These are phyloP conservation scores for Nemoura dubitans DNA, from an alignment of 2,888 invertebrate species.

Conservation along the genomic window DNA sequence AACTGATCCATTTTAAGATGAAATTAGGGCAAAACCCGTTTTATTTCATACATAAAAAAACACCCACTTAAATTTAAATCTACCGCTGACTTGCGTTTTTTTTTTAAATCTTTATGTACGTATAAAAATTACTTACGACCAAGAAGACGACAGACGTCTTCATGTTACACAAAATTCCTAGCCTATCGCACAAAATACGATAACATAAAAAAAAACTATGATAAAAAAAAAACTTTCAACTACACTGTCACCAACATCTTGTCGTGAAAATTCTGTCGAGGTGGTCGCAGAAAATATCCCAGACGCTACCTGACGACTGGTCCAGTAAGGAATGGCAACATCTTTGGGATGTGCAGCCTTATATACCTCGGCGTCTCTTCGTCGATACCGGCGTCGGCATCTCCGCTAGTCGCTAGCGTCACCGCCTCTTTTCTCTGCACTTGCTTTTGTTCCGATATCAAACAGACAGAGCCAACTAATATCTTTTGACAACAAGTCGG, in stretches of 20 bases:
- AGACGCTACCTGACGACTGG: background rate
- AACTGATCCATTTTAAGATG: no score
- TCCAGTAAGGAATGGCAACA: conserved; percentile 30
- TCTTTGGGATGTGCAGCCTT: background rate
- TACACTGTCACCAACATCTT: background rate
- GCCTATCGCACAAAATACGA: background rate
- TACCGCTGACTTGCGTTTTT: no score
- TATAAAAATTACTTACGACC: background rate
- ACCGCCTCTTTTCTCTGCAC: background rate
- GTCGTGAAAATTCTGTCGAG: background rate
- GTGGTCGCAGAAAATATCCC: background rate
- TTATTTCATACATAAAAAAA: no score
- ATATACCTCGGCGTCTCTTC: background rate
- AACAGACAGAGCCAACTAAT: background rate
- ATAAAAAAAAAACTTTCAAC: background rate
- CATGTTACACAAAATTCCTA: background rate
- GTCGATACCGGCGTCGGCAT: background rate
- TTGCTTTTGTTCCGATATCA: background rate
- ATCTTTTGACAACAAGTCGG: background rate
- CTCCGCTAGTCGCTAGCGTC: background rate
- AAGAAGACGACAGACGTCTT: background rate
- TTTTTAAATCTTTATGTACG: no score
- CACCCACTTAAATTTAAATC: no score
- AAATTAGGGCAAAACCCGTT: no score
- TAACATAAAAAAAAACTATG: background rate